Percentiles rank a stretch among this genome's conserved stretches.
These are phyloP conservation scores for Ceratitis capitata DNA, from an alignment of 1,140 invertebrate genomes.

Conservation along the genomic window DNA sequence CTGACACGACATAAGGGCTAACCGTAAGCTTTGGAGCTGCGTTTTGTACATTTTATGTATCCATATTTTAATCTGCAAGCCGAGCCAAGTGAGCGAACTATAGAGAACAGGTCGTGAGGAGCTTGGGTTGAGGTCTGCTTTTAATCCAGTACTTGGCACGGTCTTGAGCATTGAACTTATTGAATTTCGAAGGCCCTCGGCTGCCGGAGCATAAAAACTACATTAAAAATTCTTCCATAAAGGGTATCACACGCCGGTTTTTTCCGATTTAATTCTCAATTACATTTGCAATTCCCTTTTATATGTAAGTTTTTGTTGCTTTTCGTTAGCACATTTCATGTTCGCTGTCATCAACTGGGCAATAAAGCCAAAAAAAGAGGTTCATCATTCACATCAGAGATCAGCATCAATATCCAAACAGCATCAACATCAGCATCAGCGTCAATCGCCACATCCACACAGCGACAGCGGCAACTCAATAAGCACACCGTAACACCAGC, in stretches of 20 bases:
- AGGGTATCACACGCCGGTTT: not conserved
- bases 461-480: not conserved
- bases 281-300: not conserved
- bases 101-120: too few relatives aligned
- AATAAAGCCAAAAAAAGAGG: conserved; percentile 34
- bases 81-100: too few relatives aligned
- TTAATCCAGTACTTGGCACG: too few relatives aligned
- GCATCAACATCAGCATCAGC: not conserved
- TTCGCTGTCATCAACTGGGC: not conserved
- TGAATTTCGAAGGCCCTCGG: too few relatives aligned
- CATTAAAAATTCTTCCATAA: not conserved
- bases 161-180: too few relatives aligned
- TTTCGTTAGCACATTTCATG: conserved; percentile 18
- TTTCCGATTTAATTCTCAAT: not conserved
- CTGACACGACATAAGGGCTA: too few relatives aligned
- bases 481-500: not conserved
- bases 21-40: too few relatives aligned
- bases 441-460: not conserved
- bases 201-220: too few relatives aligned
- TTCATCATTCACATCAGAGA: conserved; percentile 30
- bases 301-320: not conserved
- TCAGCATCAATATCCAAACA: not conserved
- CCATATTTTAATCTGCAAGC: too few relatives aligned
- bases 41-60: too few relatives aligned
- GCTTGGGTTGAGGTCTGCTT: too few relatives aligned